Conservation (phyloP, 1,140 invertebrate species). For the Drosophila pseudoobscura region DNA sequence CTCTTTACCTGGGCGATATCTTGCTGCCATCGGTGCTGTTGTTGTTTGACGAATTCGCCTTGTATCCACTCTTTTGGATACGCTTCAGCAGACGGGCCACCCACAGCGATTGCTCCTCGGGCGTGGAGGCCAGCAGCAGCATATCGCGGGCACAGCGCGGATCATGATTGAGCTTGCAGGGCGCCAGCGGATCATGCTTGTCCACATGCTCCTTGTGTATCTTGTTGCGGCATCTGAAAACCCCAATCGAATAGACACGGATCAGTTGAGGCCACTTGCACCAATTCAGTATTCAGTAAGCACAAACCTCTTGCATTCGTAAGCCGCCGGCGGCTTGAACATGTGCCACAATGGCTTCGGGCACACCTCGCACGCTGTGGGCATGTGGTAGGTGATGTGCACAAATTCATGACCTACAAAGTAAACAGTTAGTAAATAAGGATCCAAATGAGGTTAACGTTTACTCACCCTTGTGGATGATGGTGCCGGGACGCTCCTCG, state of each 20-base stretch:
- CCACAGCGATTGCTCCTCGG: constrained; percentile 96
- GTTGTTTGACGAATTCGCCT: constrained; percentile 88
- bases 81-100: constrained; percentile 94
- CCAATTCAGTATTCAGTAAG: not conserved
- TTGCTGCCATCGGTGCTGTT: constrained; percentile 86
- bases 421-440: not conserved
- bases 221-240: constrained; percentile 94
- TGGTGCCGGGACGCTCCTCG: constrained; percentile 90
- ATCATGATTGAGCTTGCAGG: constrained; percentile 97
- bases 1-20: constrained; percentile 87
- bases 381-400: constrained; percentile 98
- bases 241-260: not conserved
- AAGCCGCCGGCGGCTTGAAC: constrained; percentile 97
- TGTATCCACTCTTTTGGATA: constrained; percentile 97
- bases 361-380: constrained; percentile 98
- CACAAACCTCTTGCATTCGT: constrained; percentile 93
- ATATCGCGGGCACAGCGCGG: constrained; percentile 96
- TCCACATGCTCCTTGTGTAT: constrained; percentile 97
- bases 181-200: constrained; percentile 92
- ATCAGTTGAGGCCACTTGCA: not conserved
- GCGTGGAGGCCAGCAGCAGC: constrained; percentile 91
- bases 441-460: not conserved
- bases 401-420: constrained; percentile 95
- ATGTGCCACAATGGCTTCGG: constrained; percentile 98
- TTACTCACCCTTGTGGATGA: constrained; percentile 89